phyloP scores from a whole-genome alignment of 2,113 vertebrate species.

The Hydrolagus affinis region DNA sequence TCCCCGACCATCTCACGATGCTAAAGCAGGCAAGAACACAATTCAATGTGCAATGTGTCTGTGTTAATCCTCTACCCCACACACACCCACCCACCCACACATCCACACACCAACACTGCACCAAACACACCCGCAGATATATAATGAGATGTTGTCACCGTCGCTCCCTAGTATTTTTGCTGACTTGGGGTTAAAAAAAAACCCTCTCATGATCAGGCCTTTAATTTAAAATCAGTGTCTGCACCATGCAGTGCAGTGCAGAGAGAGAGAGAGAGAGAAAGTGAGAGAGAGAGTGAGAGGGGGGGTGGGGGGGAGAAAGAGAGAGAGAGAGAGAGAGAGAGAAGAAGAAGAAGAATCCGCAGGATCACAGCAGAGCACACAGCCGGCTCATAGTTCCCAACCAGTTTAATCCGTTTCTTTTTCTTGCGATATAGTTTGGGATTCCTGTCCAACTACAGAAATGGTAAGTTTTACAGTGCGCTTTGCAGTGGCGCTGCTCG shows the following conservation, averaged over 20 bases:
- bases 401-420: neutral
- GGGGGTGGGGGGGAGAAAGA: neutral
- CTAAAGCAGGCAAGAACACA: too few species aligned
- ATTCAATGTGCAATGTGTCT: too few species aligned
- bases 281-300: neutral
- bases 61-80: neutral
- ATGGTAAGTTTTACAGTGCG: slow-evolving; percentile 2
- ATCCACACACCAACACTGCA: neutral
- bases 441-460: neutral
- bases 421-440: neutral
- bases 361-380: neutral
- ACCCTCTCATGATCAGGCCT: neutral
- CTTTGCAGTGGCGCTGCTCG: neutral
- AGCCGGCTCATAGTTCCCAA: neutral
- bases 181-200: neutral
- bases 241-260: neutral
- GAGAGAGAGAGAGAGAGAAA: neutral
- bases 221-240: slow-evolving; percentile 10
- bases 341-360: too few species aligned
- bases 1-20: too few species aligned
- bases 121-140: neutral
- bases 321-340: neutral
- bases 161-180: neutral
- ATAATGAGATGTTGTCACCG: neutral
- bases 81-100: neutral